Percentiles rank a stretch among this genome's conserved stretches.
These are phyloP conservation scores for Nothocercus nigrocapillus DNA, from an alignment of 2,113 vertebrate species.

Conservation along the genomic window DNA sequence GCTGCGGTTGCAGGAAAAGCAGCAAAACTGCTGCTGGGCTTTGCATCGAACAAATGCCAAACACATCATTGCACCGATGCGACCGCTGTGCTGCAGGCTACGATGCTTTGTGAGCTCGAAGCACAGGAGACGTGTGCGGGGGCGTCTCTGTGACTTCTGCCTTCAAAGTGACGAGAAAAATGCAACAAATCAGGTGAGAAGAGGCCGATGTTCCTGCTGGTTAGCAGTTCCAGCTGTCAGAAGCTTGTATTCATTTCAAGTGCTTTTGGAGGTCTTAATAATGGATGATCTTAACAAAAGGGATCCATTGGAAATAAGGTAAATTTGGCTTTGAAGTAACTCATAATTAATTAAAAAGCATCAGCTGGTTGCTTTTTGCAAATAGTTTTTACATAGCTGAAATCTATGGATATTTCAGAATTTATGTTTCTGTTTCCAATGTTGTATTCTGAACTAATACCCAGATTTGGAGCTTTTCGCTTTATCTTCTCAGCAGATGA, in stretches of 20 bases:
- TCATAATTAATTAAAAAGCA: not conserved
- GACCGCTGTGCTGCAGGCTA: too few species aligned
- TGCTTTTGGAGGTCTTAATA: not conserved
- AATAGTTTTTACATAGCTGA: not conserved
- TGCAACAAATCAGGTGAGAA: not conserved
- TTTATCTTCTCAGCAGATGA: not conserved
- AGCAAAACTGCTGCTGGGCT: not conserved
- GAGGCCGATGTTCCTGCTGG: not conserved
- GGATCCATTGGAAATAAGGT: not conserved
- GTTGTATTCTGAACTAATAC: not conserved
- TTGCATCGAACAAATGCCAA: rapidly evolving
- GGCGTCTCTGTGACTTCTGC: not conserved
- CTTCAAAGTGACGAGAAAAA: not conserved
- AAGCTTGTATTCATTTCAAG: not conserved
- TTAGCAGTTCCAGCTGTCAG: not conserved
- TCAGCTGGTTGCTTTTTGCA: not conserved
- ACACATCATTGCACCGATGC: rapidly evolving
- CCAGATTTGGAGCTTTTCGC: not conserved
- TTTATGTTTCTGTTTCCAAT: not conserved
- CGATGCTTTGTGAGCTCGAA: not conserved
- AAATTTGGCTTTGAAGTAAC: not conserved
- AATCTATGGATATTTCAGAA: not conserved
- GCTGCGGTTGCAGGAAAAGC: not conserved
- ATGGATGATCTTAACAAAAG: not conserved
- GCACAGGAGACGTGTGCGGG: not conserved